Evolutionary conservation across 2,113 vertebrate species (phyloP), one percentile per base, ranked within the genome.

Genomic region (Colossoma macropomum): DNA sequence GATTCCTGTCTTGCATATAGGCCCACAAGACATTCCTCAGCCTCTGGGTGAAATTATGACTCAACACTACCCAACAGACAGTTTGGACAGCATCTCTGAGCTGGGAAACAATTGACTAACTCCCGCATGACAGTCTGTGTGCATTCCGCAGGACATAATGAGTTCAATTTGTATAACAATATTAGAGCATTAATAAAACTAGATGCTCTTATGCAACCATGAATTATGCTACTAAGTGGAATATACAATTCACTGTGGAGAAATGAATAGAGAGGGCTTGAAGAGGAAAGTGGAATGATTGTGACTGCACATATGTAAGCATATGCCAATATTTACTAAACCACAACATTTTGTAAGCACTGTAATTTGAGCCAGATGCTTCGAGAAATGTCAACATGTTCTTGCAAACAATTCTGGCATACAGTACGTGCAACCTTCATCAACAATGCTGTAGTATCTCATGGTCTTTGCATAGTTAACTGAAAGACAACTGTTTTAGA

Each of bases 31-130:
- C 50, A 77, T 54, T 76, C 19, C 70, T 4, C 66, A 88, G 80
- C 68, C 41, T 85, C 76, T 83, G 85, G 72, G 77, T 87, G 62
- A 73, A 85, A 90, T 89, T 87, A 87, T 48, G 77, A 82, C 59
- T 70, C 70, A 80, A 82, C 70, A 45, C 13, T 75, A 65, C 66
- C 81, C 59, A 85, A 84, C 71, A 86, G 80, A 87, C 77, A 23
- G 17, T 71, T 62, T 85, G 66, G 30, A 87, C 84, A 74, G 71
- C 60, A 41, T 75, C 56, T 66, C 41, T 12, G 19, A 27, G 28
- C 77, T 83, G 60, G 77, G 48, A 82, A 69, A 81, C 25, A 45
- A 38, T 38, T 60, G 2, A 41, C 9, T 19, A 69, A 73, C 45
- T 75, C 30, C 62, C 54, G 48, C 23, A 12, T 41, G 41, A 63